Evolutionary conservation across 2,797 vertebrate genomes (phyloP), one percentile per base, ranked within the genome.

Genomic region (Columba guinea): DNA sequence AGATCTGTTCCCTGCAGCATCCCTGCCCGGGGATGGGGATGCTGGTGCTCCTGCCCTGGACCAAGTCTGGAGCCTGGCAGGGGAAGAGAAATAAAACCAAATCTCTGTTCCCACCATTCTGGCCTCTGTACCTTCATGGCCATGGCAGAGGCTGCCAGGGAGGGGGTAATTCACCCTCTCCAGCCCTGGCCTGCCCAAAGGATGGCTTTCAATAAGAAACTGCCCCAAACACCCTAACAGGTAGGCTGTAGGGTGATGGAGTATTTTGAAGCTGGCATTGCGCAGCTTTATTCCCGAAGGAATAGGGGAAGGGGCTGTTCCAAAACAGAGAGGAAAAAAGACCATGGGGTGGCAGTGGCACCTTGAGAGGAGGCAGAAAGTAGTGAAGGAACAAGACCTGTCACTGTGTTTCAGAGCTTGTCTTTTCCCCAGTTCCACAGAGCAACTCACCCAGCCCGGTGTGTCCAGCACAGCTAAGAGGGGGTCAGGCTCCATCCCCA

Each of bases 391-490:
- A 27, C 22, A 77, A n/a, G 69, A 84, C n/a, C 30, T 63, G 27
- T 34, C 3, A 9, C 4, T 19, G 3, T 22, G n/a, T 63, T 37
- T 35, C n/a, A 71, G 34, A 63, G 34, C 27, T 23, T 63, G 6
- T 52, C 28, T 70, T 81, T 75, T 34, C 22, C 27, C 34, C 18
- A 16, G 27, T 44, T n/a, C 28, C 16, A 39, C 35, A 70, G 48
- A 75, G 8, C 2, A 3, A 41, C 2, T 4, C 24, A 49, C 8
- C 30, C 35, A 63, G 15, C 21, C 32, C 9, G 0, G 21, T 21
- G 44, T 41, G 37, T 20, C 35, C 77, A 71, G 48, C 48, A 35
- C 0, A 0, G n/a, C 6, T 58, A 23, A 5, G 30, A 44, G 21
- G 34, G 35, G 18, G 14, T 37, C 24, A 68, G 24, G 21, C 74